Evolutionary conservation across 2,888 invertebrate genomes (phyloP), one percentile per base, ranked within the genome.

Genomic region (Pandemis corylana): DNA sequence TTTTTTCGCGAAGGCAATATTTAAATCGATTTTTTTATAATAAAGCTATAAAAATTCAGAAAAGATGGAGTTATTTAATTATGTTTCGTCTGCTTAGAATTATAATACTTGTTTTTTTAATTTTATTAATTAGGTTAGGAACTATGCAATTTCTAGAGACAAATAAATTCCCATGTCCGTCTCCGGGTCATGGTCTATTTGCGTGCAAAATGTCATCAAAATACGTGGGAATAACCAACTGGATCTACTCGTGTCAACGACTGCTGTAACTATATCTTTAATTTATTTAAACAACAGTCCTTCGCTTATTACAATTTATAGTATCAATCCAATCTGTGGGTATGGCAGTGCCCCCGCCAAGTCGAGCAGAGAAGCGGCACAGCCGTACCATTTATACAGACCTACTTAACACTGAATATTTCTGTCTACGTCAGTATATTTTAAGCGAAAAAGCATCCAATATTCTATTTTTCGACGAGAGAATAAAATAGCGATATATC

Each of bases 401-500:
- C 20, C 20, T 20, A 44, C 44, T 7, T 51, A 51, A 51, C 5
- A 12, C 13, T 36, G 15, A 12, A 61, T 61, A 36, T 6, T 61
- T 61, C 5, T 20, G 12, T 12, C 0, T 4, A 36, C 36, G 36
- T 61, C 1, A 4, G 7, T 7, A 7, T 28, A 36, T 9, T 9
- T 41, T 0, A 44, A 36, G 44, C 10, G 28, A 44, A 44, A 61
- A 6, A n/a, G 13, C 49, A 20, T 49, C 12, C 12, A 41, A 69
- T 49, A 69, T 49, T 49, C 28, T 49, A 69, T 71, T 49, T 66
- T 73, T 20, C 66, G 61, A 28, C 2, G 42, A 53, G 15, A 59
- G 59, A 65, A 68, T 73, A 59, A 69, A 73, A 64, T 46, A 73
- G 53, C 62, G 44, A 75, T 75, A 75, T 53, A 67, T 75, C 67